Percentiles rank a stretch among this genome's conserved stretches.
These are phyloP conservation scores for Sibirionetta formosa DNA, from an alignment of 2,797 vertebrate species.

Conservation along the genomic window DNA sequence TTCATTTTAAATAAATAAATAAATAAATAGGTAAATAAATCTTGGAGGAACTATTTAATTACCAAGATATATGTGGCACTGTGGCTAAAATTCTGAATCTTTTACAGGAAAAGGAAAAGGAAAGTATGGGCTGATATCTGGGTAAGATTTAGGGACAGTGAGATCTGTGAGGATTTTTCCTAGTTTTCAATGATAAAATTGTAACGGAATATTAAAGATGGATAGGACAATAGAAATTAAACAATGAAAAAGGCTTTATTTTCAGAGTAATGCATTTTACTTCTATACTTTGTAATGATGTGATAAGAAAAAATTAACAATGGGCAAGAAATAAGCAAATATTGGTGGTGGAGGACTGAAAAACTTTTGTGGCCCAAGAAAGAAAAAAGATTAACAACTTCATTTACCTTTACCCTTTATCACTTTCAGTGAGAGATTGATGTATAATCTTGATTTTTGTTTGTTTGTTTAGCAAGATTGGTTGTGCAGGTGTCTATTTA, in stretches of 20 bases:
- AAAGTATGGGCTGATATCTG: background rate
- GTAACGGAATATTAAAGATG: background rate
- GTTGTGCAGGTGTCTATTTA: background rate
- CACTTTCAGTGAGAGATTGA: background rate
- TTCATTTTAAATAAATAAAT: background rate
- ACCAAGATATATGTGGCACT: background rate
- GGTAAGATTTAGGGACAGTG: background rate
- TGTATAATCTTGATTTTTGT: background rate
- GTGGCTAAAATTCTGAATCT: background rate
- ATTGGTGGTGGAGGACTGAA: background rate
- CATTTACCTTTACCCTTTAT: background rate
- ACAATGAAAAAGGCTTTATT: background rate
- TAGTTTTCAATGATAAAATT: slow-evolving; percentile 7
- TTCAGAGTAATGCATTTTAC: background rate
- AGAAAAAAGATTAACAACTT: background rate
- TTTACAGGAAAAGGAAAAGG: background rate
- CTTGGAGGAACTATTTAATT: background rate
- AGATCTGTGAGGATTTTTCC: slow-evolving; percentile 2
- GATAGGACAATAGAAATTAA: background rate
- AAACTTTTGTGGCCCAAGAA: background rate
- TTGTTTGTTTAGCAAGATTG: background rate
- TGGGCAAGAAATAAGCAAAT: background rate
- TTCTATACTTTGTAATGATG: background rate
- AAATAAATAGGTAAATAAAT: background rate
- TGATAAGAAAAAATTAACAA: background rate